A percentile compares a stretch with the other conserved stretches of the same genome.
Evolutionary conservation across 1,140 invertebrate species (phyloP).

Genomic region (Bombus balteatus): DNA sequence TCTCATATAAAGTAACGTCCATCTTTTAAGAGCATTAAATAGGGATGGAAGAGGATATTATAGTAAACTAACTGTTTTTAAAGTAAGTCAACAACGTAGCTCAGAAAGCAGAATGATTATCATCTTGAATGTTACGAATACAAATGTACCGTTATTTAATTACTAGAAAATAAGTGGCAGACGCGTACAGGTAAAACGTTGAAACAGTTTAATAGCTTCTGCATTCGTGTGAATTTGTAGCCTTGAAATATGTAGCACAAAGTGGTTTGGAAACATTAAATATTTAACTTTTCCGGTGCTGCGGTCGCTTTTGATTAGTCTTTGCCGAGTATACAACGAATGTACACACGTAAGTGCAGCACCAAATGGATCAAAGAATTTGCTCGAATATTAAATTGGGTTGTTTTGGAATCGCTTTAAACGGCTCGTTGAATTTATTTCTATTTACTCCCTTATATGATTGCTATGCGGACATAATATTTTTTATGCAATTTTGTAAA

Average conservation of each 20-base stretch:
- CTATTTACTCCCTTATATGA: background rate
- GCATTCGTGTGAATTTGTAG: conserved; percentile 3
- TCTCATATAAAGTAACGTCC: background rate
- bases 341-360: conserved; percentile 14
- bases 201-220: background rate
- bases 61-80: background rate
- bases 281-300: conserved; percentile 15
- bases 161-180: background rate
- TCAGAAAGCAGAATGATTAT: background rate
- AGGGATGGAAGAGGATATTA: background rate
- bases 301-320: conserved; percentile 28
- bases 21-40: background rate
- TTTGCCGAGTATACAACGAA: conserved; percentile 7
- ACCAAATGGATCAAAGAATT: conserved; percentile 16
- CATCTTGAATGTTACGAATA: background rate
- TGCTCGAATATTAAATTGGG: conserved; percentile 12
- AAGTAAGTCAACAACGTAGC: no score
- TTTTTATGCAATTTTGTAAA: no score
- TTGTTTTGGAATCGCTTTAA: background rate
- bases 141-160: background rate
- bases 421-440: background rate
- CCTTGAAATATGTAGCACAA: conserved; percentile 19
- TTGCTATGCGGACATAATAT: background rate
- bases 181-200: background rate
- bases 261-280: conserved; percentile 14